These are phyloP conservation scores for Kryptolebias ocellatus DNA, from an alignment of 2,797 vertebrate genomes.

Conservation along the genomic window DNA sequence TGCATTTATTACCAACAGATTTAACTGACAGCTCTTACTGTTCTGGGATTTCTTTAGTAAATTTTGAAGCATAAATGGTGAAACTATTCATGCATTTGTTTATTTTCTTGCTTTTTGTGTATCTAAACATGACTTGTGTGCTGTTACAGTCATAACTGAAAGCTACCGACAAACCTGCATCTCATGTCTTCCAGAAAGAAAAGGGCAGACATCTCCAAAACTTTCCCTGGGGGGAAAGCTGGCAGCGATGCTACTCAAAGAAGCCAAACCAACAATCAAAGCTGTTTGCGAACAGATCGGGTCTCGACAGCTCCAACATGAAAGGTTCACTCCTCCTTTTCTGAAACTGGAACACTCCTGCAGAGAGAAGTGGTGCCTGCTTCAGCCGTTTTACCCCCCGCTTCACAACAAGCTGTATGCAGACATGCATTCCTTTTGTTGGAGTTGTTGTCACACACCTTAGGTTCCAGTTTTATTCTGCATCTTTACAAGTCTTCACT, in stretches of 20 bases:
- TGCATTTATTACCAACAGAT: too few relatives aligned
- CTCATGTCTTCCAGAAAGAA: slow-evolving; percentile 9
- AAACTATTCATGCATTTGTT: too few relatives aligned
- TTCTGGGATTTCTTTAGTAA: too few relatives aligned
- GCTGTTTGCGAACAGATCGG: neutral
- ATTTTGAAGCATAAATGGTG: too few relatives aligned
- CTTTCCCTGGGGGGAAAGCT: neutral
- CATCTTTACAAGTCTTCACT: neutral
- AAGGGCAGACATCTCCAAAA: neutral
- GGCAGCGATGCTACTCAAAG: neutral
- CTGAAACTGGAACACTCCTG: slow-evolving; percentile 21
- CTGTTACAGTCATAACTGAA: neutral
- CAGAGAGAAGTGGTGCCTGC: slow-evolving; percentile 6
- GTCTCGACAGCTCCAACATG: slow-evolving; percentile 1
- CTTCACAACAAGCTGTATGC: neutral
- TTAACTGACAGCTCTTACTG: too few relatives aligned
- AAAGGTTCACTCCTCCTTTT: slow-evolving; percentile 17
- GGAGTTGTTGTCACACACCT: neutral
- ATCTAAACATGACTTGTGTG: neutral
- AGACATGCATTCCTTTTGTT: neutral
- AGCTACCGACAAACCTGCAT: neutral
- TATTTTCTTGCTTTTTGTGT: too few relatives aligned
- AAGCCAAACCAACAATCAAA: slow-evolving; percentile 17
- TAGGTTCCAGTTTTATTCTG: neutral
- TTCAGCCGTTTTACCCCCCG: slow-evolving; percentile 8